These are phyloP conservation scores for Lepilemur ruficaudatus DNA, from an alignment of 2,797 vertebrate genomes.

Conservation along the genomic window DNA sequence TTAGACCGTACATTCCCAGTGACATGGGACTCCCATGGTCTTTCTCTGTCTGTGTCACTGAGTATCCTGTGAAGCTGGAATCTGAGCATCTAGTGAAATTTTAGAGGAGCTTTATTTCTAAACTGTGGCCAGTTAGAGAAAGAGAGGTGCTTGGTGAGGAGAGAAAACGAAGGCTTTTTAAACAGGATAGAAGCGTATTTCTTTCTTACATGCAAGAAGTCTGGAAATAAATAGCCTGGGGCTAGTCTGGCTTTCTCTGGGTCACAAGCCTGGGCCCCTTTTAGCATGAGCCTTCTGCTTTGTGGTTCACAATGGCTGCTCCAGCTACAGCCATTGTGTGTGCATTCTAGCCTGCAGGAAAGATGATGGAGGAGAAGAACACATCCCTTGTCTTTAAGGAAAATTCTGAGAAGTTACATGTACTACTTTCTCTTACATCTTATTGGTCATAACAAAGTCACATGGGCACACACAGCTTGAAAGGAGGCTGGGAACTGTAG, in stretches of 20 bases:
- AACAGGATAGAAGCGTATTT: neutral
- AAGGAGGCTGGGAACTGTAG: neutral
- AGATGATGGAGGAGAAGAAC: neutral
- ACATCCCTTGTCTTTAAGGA: neutral
- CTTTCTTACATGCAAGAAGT: neutral
- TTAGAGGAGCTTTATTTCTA: neutral
- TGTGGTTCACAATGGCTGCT: neutral
- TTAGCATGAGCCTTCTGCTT: neutral
- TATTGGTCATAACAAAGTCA: neutral
- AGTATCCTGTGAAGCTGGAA: neutral
- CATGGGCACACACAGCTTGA: neutral
- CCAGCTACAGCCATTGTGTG: neutral
- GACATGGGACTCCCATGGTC: fast-evolving
- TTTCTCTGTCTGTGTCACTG: neutral
- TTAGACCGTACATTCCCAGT: fast-evolving
- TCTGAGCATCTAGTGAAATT: neutral
- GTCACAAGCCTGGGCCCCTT: neutral
- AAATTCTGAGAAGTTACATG: neutral
- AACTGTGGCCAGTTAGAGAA: neutral
- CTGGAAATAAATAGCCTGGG: neutral
- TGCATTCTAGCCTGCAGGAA: neutral
- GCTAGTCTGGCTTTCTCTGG: neutral
- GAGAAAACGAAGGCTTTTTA: neutral
- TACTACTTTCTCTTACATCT: neutral
- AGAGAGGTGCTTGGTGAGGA: neutral